These are phyloP conservation scores for Limnephilus marmoratus DNA, from an alignment of 2,888 invertebrate genomes.

Conservation along the genomic window DNA sequence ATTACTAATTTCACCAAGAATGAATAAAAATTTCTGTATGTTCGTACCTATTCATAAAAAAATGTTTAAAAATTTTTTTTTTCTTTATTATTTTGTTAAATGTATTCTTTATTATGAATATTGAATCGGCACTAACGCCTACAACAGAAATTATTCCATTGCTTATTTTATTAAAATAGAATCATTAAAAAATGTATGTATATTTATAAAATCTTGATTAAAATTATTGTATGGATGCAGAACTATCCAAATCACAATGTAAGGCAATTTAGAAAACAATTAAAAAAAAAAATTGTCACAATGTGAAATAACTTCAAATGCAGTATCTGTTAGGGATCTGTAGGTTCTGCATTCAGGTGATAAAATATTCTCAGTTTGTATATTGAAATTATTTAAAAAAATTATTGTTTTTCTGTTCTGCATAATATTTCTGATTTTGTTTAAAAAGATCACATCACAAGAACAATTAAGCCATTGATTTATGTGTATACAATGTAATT, in stretches of 20 bases:
- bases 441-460: slow-evolving; percentile 3
- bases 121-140: not conserved
- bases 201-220: not conserved
- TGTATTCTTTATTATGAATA: not conserved
- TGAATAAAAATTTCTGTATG: not conserved
- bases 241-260: not conserved
- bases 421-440: slow-evolving; percentile 1
- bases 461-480: not conserved
- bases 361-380: not conserved
- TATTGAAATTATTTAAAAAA: not conserved
- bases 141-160: not conserved
- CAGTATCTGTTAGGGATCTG: no score
- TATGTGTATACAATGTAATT: slow-evolving; percentile 3
- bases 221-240: not conserved
- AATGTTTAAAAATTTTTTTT: not conserved
- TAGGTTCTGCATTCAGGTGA: not conserved
- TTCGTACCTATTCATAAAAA: not conserved
- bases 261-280: not conserved
- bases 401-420: not conserved
- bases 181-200: not conserved
- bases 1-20: not conserved
- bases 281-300: not conserved
- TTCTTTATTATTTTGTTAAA: not conserved
- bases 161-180: not conserved
- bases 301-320: not conserved